phyloP scores from a whole-genome alignment of 1,140 invertebrate genomes.

The Trichoplusia ni region DNA sequence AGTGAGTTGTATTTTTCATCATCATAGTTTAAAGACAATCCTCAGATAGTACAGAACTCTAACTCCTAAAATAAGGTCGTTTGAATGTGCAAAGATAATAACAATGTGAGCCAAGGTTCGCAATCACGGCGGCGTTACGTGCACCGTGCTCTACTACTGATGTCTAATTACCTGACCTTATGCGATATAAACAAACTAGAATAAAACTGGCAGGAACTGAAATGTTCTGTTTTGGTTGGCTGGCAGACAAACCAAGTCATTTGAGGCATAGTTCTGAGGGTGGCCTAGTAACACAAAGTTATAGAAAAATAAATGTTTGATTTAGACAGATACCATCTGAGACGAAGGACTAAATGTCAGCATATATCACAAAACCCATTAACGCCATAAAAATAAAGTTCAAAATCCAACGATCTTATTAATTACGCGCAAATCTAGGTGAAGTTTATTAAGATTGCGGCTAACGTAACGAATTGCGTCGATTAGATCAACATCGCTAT shows the following conservation, averaged over 20 bases:
- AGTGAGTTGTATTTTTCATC: too few relatives aligned
- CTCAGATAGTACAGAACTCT: too few relatives aligned
- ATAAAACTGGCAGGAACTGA: too few relatives aligned
- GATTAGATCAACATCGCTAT: background rate
- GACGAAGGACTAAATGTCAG: conserved; percentile 5
- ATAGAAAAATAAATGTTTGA: too few relatives aligned
- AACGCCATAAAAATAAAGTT: background rate
- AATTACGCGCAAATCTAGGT: background rate
- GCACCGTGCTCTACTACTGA: background rate
- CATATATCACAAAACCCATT: background rate
- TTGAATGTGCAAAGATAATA: conserved; percentile 8
- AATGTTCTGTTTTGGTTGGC: too few relatives aligned
- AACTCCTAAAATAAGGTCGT: background rate
- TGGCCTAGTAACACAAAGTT: too few relatives aligned
- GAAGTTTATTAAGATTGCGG: background rate
- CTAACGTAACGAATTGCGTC: background rate
- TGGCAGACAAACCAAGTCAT: too few relatives aligned
- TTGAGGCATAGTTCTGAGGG: too few relatives aligned
- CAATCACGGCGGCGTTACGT: background rate
- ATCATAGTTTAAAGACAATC: too few relatives aligned
- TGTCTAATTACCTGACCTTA: too few relatives aligned
- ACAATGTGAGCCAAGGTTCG: conserved; percentile 13
- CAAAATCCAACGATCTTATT: background rate
- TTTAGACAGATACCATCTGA: too few relatives aligned
- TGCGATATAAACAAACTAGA: too few relatives aligned